Percentiles rank a stretch among this genome's conserved stretches.
Conservation (phyloP, 2,888 invertebrate genomes). For the Drosophila borealis region DNA sequence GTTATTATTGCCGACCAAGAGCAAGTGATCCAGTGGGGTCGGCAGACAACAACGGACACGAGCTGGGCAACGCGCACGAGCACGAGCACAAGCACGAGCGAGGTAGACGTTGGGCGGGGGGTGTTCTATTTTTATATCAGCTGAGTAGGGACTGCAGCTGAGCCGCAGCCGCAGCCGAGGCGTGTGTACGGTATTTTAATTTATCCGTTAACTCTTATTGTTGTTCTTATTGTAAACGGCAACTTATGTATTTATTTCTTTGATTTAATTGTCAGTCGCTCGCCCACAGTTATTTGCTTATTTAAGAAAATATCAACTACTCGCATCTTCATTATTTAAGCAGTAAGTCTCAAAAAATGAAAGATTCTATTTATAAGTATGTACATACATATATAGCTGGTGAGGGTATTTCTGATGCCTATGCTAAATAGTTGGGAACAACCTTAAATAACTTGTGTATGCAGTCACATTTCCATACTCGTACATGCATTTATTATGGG, state of each 20-base stretch:
- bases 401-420: neutral
- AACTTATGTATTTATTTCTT: slow-evolving; percentile 1
- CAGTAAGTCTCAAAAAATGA: no score
- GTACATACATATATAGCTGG: neutral
- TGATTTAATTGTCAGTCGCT: slow-evolving; percentile 1
- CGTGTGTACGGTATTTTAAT: slow-evolving; percentile 34
- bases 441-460: slow-evolving; percentile 5
- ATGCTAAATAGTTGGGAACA: slow-evolving; percentile 3
- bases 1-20: slow-evolving; percentile 32
- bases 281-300: no score
- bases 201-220: slow-evolving; percentile 27
- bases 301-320: no score
- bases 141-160: slow-evolving; percentile 24
- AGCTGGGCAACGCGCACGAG: neutral
- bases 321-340: no score
- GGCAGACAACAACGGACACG: slow-evolving; percentile 31
- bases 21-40: slow-evolving; percentile 32
- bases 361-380: neutral
- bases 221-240: neutral
- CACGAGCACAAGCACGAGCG: slow-evolving; percentile 9
- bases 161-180: slow-evolving; percentile 15
- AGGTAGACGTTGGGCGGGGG: slow-evolving; percentile 41
- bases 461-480: slow-evolving; percentile 26
- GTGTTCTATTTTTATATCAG: slow-evolving; percentile 49
- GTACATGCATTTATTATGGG: slow-evolving; percentile 25